These are phyloP conservation scores for Holothuria scabra DNA, from an alignment of 53 echinoderm and acorn worm genomes.

Conservation along the genomic window DNA sequence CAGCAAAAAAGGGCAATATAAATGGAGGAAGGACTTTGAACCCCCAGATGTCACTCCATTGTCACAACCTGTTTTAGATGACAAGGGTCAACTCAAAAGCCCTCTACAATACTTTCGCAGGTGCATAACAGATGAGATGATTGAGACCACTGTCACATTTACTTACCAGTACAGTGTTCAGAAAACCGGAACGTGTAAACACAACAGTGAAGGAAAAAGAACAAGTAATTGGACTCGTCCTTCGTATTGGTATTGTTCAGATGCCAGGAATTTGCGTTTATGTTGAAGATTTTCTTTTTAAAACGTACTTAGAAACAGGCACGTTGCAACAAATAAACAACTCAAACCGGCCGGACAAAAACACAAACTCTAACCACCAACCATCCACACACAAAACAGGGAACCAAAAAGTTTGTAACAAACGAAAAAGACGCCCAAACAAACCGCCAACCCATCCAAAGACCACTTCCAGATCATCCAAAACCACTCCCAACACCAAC, in stretches of 20 bases:
- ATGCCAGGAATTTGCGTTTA: conserved; percentile 1
- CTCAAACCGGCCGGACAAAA: too few species aligned
- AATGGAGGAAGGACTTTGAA: conserved; percentile 17
- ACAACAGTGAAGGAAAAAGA: conserved; percentile 11
- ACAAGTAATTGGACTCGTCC: too few species aligned
- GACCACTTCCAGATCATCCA: too few species aligned
- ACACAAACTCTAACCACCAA: too few species aligned
- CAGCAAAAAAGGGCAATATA: background rate
- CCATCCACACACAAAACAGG: too few species aligned
- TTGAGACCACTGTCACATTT: conserved; percentile 4
- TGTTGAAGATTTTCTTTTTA: background rate
- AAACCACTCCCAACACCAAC: too few species aligned
- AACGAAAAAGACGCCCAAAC: too few species aligned
- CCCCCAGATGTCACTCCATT: conserved; percentile 9
- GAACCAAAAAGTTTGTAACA: too few species aligned
- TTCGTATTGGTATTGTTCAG: conserved; percentile 10
- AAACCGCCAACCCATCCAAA: too few species aligned
- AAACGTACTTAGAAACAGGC: too few species aligned
- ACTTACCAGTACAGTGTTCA: background rate
- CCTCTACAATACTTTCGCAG: conserved; percentile 19
- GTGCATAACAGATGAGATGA: conserved; percentile 13
- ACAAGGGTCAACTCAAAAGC: conserved; percentile 10
- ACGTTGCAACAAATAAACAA: too few species aligned
- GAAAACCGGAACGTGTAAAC: conserved; percentile 15
- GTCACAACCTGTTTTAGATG: conserved; percentile 1